phyloP scores from a whole-genome alignment of 1,140 invertebrate genomes.

The Pachyrhynchus sulphureomaculatus region DNA sequence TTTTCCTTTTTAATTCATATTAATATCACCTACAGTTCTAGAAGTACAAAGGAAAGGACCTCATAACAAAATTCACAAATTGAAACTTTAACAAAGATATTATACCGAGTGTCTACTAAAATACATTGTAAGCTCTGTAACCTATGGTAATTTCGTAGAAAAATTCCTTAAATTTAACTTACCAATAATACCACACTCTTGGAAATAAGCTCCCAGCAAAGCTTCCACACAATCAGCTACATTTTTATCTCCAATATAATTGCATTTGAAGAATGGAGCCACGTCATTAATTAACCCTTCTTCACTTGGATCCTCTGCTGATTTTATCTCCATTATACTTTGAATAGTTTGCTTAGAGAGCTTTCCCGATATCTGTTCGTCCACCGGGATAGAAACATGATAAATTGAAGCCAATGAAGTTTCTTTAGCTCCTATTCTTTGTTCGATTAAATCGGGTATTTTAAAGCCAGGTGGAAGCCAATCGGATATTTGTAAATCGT shows the following conservation, averaged over 20 bases:
- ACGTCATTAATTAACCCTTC: slow-evolving; percentile 25
- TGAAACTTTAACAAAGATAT: too few relatives aligned
- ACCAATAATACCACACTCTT: slow-evolving; percentile 57
- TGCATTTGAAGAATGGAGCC: slow-evolving; percentile 42
- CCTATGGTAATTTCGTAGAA: too few relatives aligned
- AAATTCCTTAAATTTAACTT: too few relatives aligned
- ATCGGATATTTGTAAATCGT: slow-evolving; percentile 62
- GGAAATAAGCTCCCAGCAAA: slow-evolving; percentile 75
- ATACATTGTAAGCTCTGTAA: not conserved
- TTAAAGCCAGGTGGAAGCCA: slow-evolving; percentile 68
- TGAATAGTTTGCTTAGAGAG: slow-evolving; percentile 37
- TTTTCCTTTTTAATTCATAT: too few relatives aligned
- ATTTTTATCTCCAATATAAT: slow-evolving; percentile 61
- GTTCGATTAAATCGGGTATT: slow-evolving; percentile 46
- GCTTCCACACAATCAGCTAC: slow-evolving; percentile 84
- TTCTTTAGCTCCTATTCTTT: slow-evolving; percentile 25
- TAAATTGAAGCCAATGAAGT: slow-evolving; percentile 46
- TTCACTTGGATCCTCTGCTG: slow-evolving; percentile 35
- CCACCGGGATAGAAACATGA: slow-evolving; percentile 50
- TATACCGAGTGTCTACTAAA: too few relatives aligned
- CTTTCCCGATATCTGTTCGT: slow-evolving; percentile 52
- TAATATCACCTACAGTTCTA: too few relatives aligned
- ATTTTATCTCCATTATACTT: slow-evolving; percentile 33
- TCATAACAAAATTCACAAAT: too few relatives aligned
- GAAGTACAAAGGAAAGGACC: too few relatives aligned